Evolutionary conservation across 2,888 invertebrate genomes (phyloP), one percentile per base, ranked within the genome.

Genomic region (Hyppa rectilinea): DNA sequence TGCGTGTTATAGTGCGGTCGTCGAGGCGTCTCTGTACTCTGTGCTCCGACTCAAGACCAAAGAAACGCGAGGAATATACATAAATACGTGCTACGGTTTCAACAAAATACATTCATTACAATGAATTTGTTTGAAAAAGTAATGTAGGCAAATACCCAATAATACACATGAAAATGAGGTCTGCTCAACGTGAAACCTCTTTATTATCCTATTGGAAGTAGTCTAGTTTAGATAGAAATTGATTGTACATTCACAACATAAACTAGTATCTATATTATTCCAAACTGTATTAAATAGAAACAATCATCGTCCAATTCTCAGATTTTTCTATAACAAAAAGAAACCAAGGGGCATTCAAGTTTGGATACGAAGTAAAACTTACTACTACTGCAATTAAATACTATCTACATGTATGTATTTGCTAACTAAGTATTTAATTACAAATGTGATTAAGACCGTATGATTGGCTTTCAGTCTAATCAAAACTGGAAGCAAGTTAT

Each of bases 61-160:
- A 61, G 40, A 34, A 40, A 29, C 29, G 47, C 29, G 55, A 23
- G 49, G 23, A 74, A 56, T 56, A 56, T 23, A 40, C 23, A 14
- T 47, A 56, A 50, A 56, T 23, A 40, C 23, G 20, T 47, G 55
- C 29, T 26, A 31, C 47, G 50, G 66, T 65, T 45, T 36, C 36
- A 56, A 74, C 43, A 65, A 50, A 36, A 40, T 50, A n/a, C n/a
- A n/a, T n/a, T n/a, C n/a, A n/a, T n/a, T n/a, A n/a, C n/a, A n/a
- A n/a, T n/a, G n/a, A n/a, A n/a, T n/a, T n/a, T n/a, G n/a, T n/a
- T n/a, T n/a, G n/a, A n/a, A n/a, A n/a, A 38, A 20, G 4, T 17
- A 23, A 53, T 40, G 23, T 7, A 14, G 9, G 36, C 31, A 66
- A 55, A 26, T 40, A 40, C 23, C 17, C 29, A 52, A 29, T 4